Percentiles rank a stretch among this genome's conserved stretches.
These are phyloP conservation scores for Karalla daura DNA, from an alignment of 2,797 vertebrate genomes.

Conservation along the genomic window DNA sequence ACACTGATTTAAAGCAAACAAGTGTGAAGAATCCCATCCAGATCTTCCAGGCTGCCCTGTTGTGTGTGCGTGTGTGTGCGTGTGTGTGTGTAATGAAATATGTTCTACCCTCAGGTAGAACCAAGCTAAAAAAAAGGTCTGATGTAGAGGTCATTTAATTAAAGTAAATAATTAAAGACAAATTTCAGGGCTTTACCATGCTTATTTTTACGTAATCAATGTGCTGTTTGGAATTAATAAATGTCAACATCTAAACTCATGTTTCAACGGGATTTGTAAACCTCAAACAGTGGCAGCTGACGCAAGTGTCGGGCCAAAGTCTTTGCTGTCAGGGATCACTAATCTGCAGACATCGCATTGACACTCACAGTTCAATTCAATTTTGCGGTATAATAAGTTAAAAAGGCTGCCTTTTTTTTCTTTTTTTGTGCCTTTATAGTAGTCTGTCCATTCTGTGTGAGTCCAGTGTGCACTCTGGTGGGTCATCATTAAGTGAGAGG, in stretches of 20 bases:
- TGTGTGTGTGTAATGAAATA: background rate
- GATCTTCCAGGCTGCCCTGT: background rate
- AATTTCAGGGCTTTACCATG: background rate
- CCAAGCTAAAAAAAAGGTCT: background rate
- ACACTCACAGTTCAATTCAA: too few relatives aligned
- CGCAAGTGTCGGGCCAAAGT: conserved; percentile 7
- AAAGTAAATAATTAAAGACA: background rate
- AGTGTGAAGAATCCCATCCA: background rate
- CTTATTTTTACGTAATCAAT: background rate
- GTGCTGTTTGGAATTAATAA: background rate
- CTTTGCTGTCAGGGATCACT: too few relatives aligned
- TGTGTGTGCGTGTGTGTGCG: background rate
- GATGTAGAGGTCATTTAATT: conserved; percentile 4
- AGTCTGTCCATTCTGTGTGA: too few relatives aligned
- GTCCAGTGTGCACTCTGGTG: too few relatives aligned
- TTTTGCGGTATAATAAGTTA: too few relatives aligned
- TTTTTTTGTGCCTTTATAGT: too few relatives aligned
- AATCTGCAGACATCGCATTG: too few relatives aligned
- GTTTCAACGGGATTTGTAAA: background rate
- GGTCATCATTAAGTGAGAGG: too few relatives aligned
- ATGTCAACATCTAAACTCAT: background rate
- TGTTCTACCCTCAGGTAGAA: too few relatives aligned
- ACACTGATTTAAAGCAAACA: background rate
- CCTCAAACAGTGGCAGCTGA: background rate
- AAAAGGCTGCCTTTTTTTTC: too few relatives aligned